Evolutionary conservation across 2,888 invertebrate genomes (phyloP), one percentile per base, ranked within the genome.

Genomic region (Drosophila bunnanda): DNA sequence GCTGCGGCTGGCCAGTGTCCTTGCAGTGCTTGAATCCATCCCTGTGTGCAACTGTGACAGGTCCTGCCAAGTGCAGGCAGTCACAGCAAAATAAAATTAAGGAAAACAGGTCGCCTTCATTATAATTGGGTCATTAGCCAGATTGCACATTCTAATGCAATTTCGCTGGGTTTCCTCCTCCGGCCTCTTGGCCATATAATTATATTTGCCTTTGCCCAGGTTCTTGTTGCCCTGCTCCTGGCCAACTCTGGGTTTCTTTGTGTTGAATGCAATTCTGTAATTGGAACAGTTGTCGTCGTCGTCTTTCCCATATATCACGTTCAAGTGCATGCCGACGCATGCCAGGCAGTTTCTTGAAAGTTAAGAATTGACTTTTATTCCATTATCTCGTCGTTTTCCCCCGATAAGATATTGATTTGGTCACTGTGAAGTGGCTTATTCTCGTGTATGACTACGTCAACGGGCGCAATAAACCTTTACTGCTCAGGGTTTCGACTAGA

Each of bases 61-160:
- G 57, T 44, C 72, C 72, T 64, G 73, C 43, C 56, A 57, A 56
- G 17, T 22, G 20, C 65, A 32, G 50, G 50, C 54, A 62, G 52
- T 25, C 39, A 22, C 34, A 36, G 54, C 39, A 39, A 34, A 62
- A 65, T 30, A 41, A 65, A 25, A 38, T 25, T 15, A 46, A 46
- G 55, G 17, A 32, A 41, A 64, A 64, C 65, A 41, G 66, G 64
- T 62, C 41, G 77, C 80, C 67, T 85, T 79, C 43, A 68, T 74
- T 81, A 74, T 88, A 89, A 89, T 85, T 85, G 89, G 80, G 73
- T 85, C 76, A 85, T 89, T 89, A 88, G 66, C 62, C 44, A 74
- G 68, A 78, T 85, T 84, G 82, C 79, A 79, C 71, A 84, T 77
- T 70, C 71, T 72, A 72, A 72, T 57, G 56, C 72, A 72, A 74